Percentiles rank a stretch among this genome's conserved stretches.
Evolutionary conservation across 37 sponge, comb jelly and placozoan genomes (phyloP).

Genomic region (Chondrilla cf. caribensis): DNA sequence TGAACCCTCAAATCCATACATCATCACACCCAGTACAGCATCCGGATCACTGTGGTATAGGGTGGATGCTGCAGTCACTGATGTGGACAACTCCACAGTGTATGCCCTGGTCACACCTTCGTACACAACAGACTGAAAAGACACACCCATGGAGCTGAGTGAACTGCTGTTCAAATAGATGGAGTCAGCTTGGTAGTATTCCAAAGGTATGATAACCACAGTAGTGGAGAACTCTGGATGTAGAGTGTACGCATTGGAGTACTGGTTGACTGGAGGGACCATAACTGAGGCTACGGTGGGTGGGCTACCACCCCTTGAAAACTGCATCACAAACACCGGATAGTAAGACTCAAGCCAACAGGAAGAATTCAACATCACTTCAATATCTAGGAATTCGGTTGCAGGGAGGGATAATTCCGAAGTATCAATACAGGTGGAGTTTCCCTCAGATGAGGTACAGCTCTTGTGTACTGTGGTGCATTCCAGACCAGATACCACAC

Average conservation of each 20-base stretch:
- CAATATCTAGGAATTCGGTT: not conserved
- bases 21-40: slow-evolving; percentile 4
- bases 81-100: not conserved
- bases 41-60: not conserved
- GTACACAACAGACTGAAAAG: not conserved
- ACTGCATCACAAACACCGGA: not conserved
- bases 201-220: not conserved
- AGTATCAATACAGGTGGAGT: too few species aligned
- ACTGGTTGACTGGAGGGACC: slow-evolving; percentile 16
- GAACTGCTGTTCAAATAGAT: not conserved
- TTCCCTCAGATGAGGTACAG: not conserved
- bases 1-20: not conserved
- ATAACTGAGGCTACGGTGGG: not conserved
- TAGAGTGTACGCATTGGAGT: not conserved
- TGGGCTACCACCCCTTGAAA: not conserved
- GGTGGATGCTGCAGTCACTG: not conserved
- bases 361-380: not conserved
- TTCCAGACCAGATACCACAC: not conserved
- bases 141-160: not conserved
- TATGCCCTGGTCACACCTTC: not conserved
- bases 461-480: slow-evolving; percentile 7
- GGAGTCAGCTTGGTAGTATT: not conserved
- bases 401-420: not conserved
- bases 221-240: not conserved
- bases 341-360: slow-evolving; percentile 22